Base-by-base conservation (phyloP, 35 echinoderm and acorn worm species). In the Apostichopus californicus region DNA sequence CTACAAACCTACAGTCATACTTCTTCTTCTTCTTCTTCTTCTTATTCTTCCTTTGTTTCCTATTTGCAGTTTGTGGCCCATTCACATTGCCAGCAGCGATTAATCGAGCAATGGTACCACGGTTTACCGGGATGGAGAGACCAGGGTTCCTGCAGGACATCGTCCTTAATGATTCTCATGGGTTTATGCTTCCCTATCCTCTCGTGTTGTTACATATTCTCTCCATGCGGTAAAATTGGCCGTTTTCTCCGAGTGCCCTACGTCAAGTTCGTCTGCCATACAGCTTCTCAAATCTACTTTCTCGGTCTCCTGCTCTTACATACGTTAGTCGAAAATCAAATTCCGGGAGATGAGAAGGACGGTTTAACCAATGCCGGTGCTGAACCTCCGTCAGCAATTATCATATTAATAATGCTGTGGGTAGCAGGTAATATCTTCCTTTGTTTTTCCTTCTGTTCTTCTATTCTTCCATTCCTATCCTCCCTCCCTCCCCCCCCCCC, bases 261-360 rank as follows among this genome's bases (percentile, higher is more conserved):
- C 82, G 97, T 99, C 80, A 99, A 99, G 73, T 99, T 99, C 83
- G 84, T 96, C 61, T 99, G 97, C 81, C 97, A 99, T 78, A 99
- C 97, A 10, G 92, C 97, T 1, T 99, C 97, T 34, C 93, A 94
- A 83, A 78, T 99, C 24, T 93, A 70, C 77, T 99, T 99, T 80
- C 93, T 99, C 4, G 78, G 96, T 23, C 89, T 99, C 24, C 92
- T 99, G 14, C 88, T 96, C 15, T 92, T 93, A 70, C 97, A 99
- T 54, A 96, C 97, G 14, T 88, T 99, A 90, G 91, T 78, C 17
- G 89, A 94, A 79, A 93, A 93, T 52, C 14, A 68, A 6, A 59
- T 70, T 53, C 34, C 34, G 34, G 34, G 1, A 46, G 60, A 21
- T 13, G 54, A 91, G 80, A 26, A 54, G 8, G 80, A 52, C 24